These are phyloP conservation scores for Corythoichthys haematopterus DNA, from an alignment of 2,113 vertebrate species.

Conservation along the genomic window DNA sequence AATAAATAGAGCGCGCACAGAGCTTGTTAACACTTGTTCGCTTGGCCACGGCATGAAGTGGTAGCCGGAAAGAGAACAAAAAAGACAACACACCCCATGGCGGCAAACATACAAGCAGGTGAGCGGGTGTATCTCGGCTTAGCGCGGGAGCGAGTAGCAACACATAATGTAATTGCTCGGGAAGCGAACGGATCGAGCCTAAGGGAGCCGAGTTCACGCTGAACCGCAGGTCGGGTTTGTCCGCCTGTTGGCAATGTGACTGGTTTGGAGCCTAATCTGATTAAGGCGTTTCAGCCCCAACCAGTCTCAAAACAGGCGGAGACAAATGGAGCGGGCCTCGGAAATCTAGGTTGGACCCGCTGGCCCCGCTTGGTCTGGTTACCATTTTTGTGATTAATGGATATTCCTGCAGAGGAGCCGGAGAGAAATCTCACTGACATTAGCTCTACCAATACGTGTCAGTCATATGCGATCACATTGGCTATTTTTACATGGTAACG, in stretches of 20 bases:
- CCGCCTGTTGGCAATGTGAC: slow-evolving; percentile 33
- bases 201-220: slow-evolving; percentile 2
- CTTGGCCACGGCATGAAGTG: slow-evolving; percentile 42
- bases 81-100: slow-evolving; percentile 27
- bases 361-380: slow-evolving; percentile 19
- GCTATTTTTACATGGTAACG: not conserved
- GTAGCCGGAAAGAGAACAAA: slow-evolving; percentile 34
- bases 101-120: slow-evolving; percentile 14
- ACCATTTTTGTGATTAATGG: slow-evolving; percentile 36
- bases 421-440: not conserved
- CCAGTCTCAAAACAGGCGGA: slow-evolving; percentile 20
- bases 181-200: slow-evolving; percentile 6
- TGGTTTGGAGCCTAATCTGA: slow-evolving; percentile 44
- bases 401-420: not conserved
- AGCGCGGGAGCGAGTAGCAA: slow-evolving; percentile 15
- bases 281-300: slow-evolving; percentile 44
- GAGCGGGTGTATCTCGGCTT: slow-evolving; percentile 14
- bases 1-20: slow-evolving; percentile 65
- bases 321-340: slow-evolving; percentile 24
- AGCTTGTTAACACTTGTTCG: slow-evolving; percentile 73
- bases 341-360: slow-evolving; percentile 26
- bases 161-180: slow-evolving; percentile 12
- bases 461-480: not conserved
- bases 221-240: slow-evolving; percentile 20
- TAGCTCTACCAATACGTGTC: not conserved